Conservation (phyloP, 1,140 invertebrate genomes). For the Drosophila guanche region DNA sequence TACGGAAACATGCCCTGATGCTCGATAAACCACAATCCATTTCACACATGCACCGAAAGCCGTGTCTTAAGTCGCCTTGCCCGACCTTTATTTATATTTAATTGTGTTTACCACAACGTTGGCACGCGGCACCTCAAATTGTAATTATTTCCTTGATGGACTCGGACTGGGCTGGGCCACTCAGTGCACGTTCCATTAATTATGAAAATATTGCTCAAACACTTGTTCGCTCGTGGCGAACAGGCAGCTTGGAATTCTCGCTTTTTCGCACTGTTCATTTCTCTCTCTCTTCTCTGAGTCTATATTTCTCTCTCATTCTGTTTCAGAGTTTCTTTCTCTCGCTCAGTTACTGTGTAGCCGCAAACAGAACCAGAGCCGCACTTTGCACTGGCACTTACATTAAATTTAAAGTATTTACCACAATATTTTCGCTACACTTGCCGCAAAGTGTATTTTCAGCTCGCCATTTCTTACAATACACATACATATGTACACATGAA, state of each 20-base stretch:
- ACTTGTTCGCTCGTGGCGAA: constrained; percentile 37
- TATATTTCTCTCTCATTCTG: background rate
- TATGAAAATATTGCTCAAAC: constrained; percentile 75
- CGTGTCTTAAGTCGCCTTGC: too few relatives aligned
- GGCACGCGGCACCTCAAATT: constrained; percentile 50
- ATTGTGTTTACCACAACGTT: constrained; percentile 42
- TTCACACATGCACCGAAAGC: constrained; percentile 3
- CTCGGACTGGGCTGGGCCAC: constrained; percentile 49
- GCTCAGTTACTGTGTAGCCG: background rate
- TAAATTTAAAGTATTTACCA: constrained; percentile 75
- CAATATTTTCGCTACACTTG: constrained; percentile 76
- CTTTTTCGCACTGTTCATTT: background rate
- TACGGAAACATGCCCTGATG: background rate
- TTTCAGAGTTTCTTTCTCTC: background rate
- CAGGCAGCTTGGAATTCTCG: too few relatives aligned
- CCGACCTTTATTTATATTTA: constrained; percentile 46
- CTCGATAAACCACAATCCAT: constrained; percentile 22
- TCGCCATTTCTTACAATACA: constrained; percentile 17
- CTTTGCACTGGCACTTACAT: constrained; percentile 56
- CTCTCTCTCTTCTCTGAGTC: constrained; percentile 1
- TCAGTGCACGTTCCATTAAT: constrained; percentile 68
- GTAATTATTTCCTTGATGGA: constrained; percentile 56
- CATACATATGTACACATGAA: constrained; percentile 14
- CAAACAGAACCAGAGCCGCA: constrained; percentile 11
- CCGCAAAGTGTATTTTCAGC: constrained; percentile 60